Conservation (phyloP, 2,888 invertebrate species). For the Julus scandinavius region DNA sequence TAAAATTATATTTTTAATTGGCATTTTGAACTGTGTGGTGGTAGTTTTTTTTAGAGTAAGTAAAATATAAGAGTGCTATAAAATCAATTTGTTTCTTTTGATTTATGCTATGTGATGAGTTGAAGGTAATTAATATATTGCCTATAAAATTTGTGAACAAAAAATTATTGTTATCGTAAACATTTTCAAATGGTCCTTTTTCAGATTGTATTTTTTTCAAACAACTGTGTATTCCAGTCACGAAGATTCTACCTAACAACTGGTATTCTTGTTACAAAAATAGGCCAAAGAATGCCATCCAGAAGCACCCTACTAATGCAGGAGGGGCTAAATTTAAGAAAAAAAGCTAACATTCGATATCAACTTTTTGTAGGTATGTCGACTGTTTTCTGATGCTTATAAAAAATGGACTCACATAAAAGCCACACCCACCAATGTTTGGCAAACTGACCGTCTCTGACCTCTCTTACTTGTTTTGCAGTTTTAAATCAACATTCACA, state of each 20-base stretch:
- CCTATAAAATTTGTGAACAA: too few relatives aligned
- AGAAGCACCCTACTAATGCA: not conserved
- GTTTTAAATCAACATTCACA: not conserved
- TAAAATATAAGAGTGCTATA: too few relatives aligned
- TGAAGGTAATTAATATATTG: too few relatives aligned
- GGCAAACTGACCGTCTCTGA: not conserved
- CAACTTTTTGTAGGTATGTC: not conserved
- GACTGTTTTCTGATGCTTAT: not conserved
- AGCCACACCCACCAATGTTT: not conserved
- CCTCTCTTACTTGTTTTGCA: not conserved
- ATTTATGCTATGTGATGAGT: too few relatives aligned
- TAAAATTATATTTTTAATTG: too few relatives aligned
- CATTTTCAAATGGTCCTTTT: too few relatives aligned
- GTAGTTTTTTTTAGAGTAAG: too few relatives aligned
- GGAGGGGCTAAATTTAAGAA: not conserved
- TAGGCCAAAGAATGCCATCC: not conserved
- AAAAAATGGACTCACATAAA: not conserved
- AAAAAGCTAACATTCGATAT: not conserved
- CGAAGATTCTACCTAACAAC: not conserved
- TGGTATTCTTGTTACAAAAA: not conserved
- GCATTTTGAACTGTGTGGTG: too few relatives aligned
- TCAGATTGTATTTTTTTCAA: too few relatives aligned
- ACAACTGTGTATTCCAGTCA: not conserved
- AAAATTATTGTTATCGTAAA: too few relatives aligned
- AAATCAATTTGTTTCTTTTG: too few relatives aligned